Evolutionary conservation across 2,113 vertebrate genomes (phyloP).

Genomic region (Ictalurus furcatus): DNA sequence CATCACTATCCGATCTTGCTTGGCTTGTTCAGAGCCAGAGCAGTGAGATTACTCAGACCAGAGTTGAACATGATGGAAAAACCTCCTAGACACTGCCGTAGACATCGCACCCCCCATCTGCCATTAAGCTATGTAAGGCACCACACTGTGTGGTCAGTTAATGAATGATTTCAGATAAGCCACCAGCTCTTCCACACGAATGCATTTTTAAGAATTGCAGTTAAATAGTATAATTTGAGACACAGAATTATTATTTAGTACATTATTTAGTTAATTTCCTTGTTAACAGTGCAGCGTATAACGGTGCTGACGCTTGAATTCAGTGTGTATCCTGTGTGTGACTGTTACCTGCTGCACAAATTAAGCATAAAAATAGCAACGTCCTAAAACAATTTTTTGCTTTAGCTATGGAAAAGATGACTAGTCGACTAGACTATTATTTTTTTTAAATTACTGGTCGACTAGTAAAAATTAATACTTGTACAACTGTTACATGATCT

Average conservation of each 20-base stretch:
- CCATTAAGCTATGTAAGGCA: background rate
- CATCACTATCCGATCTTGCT: background rate
- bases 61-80: background rate
- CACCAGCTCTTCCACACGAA: background rate
- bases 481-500: background rate
- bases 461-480: background rate
- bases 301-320: background rate
- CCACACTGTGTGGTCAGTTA: background rate
- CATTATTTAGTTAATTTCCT: background rate
- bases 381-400: background rate
- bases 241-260: background rate
- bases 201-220: background rate
- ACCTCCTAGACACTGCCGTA: background rate
- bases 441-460: background rate
- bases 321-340: background rate
- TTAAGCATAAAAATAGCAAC: background rate
- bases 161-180: background rate
- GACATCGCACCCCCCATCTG: background rate
- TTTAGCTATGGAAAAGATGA: background rate
- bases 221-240: background rate
- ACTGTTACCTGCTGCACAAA: background rate
- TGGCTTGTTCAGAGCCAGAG: background rate
- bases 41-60: background rate
- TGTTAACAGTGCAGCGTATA: background rate
- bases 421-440: background rate